phyloP scores from a whole-genome alignment of 2,113 vertebrate genomes.

The Grammomys surdaster region DNA sequence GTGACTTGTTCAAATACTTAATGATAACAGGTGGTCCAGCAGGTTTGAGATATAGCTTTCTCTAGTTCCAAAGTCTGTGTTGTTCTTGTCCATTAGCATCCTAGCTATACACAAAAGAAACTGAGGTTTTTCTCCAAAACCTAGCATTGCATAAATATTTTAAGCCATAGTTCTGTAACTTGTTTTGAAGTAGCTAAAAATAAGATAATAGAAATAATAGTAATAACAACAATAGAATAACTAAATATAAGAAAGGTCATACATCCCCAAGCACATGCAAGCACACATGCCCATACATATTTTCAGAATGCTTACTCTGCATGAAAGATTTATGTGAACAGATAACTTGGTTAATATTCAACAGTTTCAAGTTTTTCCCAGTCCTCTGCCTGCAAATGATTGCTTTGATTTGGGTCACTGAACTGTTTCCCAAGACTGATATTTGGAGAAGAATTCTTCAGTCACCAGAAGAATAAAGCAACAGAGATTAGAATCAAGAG shows the following conservation, averaged over 20 bases:
- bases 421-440: background rate
- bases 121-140: background rate
- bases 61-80: background rate
- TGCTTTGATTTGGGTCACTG: background rate
- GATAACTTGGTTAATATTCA: background rate
- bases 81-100: background rate
- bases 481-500: constrained; percentile 8
- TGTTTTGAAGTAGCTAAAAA: background rate
- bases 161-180: background rate
- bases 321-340: constrained; percentile 20
- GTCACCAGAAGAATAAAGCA: background rate
- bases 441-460: background rate
- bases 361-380: background rate
- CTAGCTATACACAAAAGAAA: background rate
- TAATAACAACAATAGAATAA: background rate
- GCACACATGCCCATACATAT: background rate
- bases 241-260: background rate
- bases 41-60: background rate
- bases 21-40: background rate
- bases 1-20: background rate
- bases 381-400: background rate
- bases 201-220: background rate
- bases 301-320: background rate
- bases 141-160: background rate
- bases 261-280: background rate